A percentile compares a stretch with the other conserved stretches of the same genome.
phyloP scores from a whole-genome alignment of 2,113 vertebrate genomes.

The Sinocyclocheilus maitianheensis region DNA sequence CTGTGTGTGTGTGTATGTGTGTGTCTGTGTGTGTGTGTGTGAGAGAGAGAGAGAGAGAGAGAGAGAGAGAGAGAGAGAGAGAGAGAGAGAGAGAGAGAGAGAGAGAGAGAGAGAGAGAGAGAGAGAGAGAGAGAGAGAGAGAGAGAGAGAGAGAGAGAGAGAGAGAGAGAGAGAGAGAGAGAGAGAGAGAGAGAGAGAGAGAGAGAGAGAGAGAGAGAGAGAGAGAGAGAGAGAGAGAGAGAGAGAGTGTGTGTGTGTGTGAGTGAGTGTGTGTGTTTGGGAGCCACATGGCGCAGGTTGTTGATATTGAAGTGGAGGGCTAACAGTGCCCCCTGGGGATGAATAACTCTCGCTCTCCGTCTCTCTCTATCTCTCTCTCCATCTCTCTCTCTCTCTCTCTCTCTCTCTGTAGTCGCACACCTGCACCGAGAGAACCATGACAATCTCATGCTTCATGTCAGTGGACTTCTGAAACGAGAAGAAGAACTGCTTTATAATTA shows the following conservation, averaged over 20 bases:
- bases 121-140: no score
- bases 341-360: conserved; percentile 47
- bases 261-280: background rate
- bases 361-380: conserved; percentile 13
- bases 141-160: no score
- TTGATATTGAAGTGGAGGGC: conserved; percentile 64
- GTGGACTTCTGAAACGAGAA: background rate
- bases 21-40: background rate
- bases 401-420: conserved; percentile 34
- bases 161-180: no score
- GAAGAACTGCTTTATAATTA: background rate
- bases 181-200: no score
- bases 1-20: conserved; percentile 23
- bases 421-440: conserved; percentile 37
- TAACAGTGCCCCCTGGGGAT: conserved; percentile 79
- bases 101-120: no score
- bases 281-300: conserved; percentile 32
- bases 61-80: no score
- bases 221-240: no score
- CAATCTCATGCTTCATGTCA: background rate
- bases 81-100: no score
- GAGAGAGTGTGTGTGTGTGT: no score
- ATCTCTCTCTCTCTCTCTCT: conserved; percentile 20
- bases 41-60: no score
- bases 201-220: no score